These are phyloP conservation scores for Microdon myrmicae DNA, from an alignment of 2,888 invertebrate species.

Conservation along the genomic window DNA sequence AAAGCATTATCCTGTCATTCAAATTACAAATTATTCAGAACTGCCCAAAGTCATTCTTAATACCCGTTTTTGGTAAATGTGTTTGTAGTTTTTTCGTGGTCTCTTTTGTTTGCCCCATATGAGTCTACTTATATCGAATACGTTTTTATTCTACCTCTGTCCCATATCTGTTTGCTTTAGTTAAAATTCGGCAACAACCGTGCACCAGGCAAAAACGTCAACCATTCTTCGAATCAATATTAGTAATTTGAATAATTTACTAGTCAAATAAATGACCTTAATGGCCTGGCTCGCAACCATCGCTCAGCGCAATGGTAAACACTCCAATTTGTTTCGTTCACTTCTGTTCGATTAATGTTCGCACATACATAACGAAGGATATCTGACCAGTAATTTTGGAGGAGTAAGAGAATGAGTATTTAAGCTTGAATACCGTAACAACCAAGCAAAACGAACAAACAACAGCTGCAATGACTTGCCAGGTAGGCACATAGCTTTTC, in stretches of 20 bases:
- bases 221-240: constrained; percentile 64
- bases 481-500: too few relatives aligned
- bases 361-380: constrained; percentile 33
- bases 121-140: too few relatives aligned
- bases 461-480: constrained; percentile 29
- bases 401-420: too few relatives aligned
- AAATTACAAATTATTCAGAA: too few relatives aligned
- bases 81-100: too few relatives aligned
- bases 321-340: constrained; percentile 52
- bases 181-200: constrained; percentile 62
- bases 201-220: constrained; percentile 54
- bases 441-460: constrained; percentile 32
- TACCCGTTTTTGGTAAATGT: too few relatives aligned
- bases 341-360: constrained; percentile 52
- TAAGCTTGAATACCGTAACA: constrained; percentile 28
- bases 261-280: constrained; percentile 67
- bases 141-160: constrained; percentile 63
- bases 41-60: too few relatives aligned
- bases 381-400: constrained; percentile 24
- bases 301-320: constrained; percentile 44
- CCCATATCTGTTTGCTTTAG: constrained; percentile 62
- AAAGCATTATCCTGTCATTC: too few relatives aligned
- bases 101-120: too few relatives aligned
- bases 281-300: constrained; percentile 58
- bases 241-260: constrained; percentile 68